A percentile compares a stretch with the other conserved stretches of the same genome.
Conservation (phyloP, 1,140 invertebrate genomes). For the Mamestra configurata region DNA sequence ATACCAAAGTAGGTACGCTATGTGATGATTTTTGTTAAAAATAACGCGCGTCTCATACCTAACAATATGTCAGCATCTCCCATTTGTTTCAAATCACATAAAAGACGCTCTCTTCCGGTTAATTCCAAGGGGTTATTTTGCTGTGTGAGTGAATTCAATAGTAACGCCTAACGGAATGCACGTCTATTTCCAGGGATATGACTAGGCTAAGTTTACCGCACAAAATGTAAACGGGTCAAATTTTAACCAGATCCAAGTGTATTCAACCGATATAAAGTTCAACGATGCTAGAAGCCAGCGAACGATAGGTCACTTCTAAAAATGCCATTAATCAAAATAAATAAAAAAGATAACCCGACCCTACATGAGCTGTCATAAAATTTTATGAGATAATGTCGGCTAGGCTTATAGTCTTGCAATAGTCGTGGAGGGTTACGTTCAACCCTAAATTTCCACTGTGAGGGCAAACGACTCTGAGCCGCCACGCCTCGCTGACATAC, state of each 20-base stretch:
- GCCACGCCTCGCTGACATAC: constrained; percentile 17
- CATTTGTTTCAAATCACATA: constrained; percentile 2
- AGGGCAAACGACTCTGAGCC: neutral
- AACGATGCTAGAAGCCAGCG: neutral
- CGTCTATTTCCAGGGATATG: neutral
- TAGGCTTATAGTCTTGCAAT: neutral
- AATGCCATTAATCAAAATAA: constrained; percentile 20
- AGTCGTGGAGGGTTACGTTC: neutral
- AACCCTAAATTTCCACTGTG: constrained; percentile 1
- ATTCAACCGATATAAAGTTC: neutral
- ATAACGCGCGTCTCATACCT: too few relatives aligned
- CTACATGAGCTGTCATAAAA: constrained; percentile 2
- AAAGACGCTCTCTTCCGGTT: neutral
- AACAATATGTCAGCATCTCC: too few relatives aligned
- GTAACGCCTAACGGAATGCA: neutral
- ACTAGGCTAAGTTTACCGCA: neutral
- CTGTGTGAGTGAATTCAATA: neutral
- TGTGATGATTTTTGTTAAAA: too few relatives aligned
- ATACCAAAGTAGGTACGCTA: neutral
- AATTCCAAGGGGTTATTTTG: too few relatives aligned
- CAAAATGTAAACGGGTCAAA: neutral
- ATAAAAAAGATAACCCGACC: neutral
- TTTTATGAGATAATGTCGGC: constrained; percentile 31
- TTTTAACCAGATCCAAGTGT: constrained; percentile 5
- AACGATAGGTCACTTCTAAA: constrained; percentile 11